Conservation (phyloP, 2,797 vertebrate genomes). For the Tokudaia tokunoshimensis region DNA sequence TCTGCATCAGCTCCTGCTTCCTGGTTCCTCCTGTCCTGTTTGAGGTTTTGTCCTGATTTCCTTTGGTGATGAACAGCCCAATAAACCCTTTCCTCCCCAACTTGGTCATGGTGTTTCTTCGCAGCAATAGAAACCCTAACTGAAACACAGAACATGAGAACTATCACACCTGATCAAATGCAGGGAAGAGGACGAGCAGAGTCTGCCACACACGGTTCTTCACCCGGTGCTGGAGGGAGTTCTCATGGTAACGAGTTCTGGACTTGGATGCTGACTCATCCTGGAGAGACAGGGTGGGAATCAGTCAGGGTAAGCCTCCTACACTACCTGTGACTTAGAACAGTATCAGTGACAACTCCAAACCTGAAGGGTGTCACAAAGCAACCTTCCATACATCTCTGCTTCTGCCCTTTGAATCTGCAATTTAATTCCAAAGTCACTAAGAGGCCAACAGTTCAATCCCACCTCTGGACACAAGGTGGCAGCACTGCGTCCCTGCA, state of each 20-base stretch:
- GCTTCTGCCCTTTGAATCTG: not conserved
- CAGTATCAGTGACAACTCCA: not conserved
- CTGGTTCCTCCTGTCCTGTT: not conserved
- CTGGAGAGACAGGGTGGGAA: slow-evolving; percentile 82
- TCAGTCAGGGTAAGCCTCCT: not conserved
- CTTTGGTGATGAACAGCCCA: not conserved
- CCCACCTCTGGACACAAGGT: not conserved
- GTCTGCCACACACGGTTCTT: slow-evolving; percentile 97
- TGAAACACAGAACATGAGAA: not conserved
- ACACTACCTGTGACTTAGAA: not conserved
- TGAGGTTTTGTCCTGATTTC: not conserved
- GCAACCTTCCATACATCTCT: fast-evolving
- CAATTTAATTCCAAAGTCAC: not conserved
- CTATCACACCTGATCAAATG: slow-evolving; percentile 91
- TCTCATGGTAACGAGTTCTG: slow-evolving; percentile 94
- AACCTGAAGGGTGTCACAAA: not conserved
- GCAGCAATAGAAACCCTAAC: not conserved
- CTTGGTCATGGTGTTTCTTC: not conserved
- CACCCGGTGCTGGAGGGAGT: slow-evolving; percentile 95
- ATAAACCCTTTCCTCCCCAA: not conserved
- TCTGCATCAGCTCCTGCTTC: not conserved
- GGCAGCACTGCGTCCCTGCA: fast-evolving
- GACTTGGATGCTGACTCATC: slow-evolving; percentile 92
- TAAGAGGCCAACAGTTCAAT: fast-evolving
- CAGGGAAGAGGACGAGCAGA: slow-evolving; percentile 93